Percentiles rank a stretch among this genome's conserved stretches.
phyloP scores from a whole-genome alignment of 30 jellyfish, hydroid and myxozoan genomes.

The Aurelia coerulea region DNA sequence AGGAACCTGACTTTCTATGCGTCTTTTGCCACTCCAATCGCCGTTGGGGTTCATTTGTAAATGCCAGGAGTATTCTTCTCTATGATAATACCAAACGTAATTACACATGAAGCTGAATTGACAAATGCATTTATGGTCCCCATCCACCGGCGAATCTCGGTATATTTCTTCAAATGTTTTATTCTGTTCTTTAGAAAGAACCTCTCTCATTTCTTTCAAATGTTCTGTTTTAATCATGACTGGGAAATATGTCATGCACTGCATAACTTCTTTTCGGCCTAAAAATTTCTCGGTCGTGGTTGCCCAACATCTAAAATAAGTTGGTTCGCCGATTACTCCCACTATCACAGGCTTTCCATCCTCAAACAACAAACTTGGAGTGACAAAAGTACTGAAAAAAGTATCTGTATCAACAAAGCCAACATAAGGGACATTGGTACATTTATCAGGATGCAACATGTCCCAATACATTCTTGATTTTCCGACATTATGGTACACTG shows the following conservation, averaged over 20 bases:
- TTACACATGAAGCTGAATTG: constrained; percentile 33
- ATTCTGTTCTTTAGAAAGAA: constrained; percentile 9
- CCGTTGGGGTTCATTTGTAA: constrained; percentile 27
- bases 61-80: constrained; percentile 46
- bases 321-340: constrained; percentile 16
- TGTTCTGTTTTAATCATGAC: constrained; percentile 42
- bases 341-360: constrained; percentile 21
- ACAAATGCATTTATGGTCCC: constrained; percentile 5
- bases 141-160: constrained; percentile 18
- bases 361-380: constrained; percentile 42
- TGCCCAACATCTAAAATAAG: constrained; percentile 28
- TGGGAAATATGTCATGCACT: constrained; percentile 59
- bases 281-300: constrained; percentile 9
- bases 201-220: constrained; percentile 37
- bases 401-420: constrained; percentile 21
- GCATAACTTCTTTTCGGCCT: constrained; percentile 36
- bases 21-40: constrained; percentile 16
- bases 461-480: constrained; percentile 57
- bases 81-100: constrained; percentile 20
- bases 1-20: constrained; percentile 1
- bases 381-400: constrained; percentile 31
- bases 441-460: constrained; percentile 36
- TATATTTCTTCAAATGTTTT: constrained; percentile 18
- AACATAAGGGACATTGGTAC: no score
- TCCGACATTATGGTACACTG: constrained; percentile 27